These are phyloP conservation scores for Rhinogobius similis DNA, from an alignment of 2,113 vertebrate species.

Conservation along the genomic window DNA sequence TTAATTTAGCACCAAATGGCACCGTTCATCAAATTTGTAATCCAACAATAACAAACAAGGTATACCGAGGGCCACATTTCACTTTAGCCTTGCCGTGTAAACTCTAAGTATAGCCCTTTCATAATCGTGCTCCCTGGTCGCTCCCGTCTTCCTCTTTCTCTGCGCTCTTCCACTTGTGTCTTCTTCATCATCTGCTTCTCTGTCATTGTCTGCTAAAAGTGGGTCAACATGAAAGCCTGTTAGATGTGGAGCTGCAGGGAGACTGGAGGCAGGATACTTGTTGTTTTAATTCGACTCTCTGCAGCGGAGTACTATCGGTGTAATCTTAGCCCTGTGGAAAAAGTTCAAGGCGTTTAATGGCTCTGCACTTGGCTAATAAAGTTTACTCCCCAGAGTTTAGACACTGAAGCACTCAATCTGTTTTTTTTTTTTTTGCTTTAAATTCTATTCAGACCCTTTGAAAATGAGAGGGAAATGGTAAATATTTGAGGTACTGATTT, in stretches of 20 bases:
- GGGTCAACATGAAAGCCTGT: constrained; percentile 2
- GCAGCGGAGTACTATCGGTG: not conserved
- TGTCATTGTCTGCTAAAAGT: constrained; percentile 4
- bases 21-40: too few relatives aligned
- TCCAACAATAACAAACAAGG: not conserved
- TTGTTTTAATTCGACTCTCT: not conserved
- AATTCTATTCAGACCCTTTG: too few relatives aligned
- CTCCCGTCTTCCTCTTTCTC: not conserved
- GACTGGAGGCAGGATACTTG: not conserved
- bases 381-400: not conserved
- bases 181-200: not conserved
- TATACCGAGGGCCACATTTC: not conserved
- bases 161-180: not conserved
- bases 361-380: not conserved
- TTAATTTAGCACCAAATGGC: too few relatives aligned
- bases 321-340: not conserved
- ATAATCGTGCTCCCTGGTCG: not conserved
- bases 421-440: not conserved
- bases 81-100: not conserved
- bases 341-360: not conserved
- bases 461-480: too few relatives aligned
- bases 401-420: not conserved
- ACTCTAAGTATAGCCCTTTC: not conserved
- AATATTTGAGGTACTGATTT: too few relatives aligned
- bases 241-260: not conserved